Conservation (phyloP, 1,140 invertebrate species). For the Brachionus asplanchnoidis region DNA sequence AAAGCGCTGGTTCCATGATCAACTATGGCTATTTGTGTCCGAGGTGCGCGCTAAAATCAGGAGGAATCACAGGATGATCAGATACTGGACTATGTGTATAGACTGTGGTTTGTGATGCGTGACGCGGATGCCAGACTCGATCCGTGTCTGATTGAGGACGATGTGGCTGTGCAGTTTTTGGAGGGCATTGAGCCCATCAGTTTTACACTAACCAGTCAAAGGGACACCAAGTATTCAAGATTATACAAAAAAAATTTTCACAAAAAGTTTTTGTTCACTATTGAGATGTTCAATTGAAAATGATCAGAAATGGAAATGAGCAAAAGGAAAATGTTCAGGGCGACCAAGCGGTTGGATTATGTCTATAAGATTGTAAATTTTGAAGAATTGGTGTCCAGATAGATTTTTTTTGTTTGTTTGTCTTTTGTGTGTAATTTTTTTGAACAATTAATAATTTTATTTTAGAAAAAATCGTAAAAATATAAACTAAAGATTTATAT, state of each 20-base stretch:
- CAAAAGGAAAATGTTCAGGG: too few relatives aligned
- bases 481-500: too few relatives aligned
- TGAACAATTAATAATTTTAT: neutral
- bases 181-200: neutral
- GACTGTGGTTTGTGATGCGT: neutral
- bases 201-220: conserved; percentile 1
- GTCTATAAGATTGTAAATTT: neutral
- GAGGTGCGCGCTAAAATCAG: neutral
- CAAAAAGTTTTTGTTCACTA: conserved; percentile 3
- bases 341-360: neutral
- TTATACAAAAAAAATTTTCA: neutral
- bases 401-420: neutral
- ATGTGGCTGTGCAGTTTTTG: neutral
- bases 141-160: neutral
- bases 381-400: neutral
- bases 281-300: neutral
- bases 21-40: neutral
- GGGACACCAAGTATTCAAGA: neutral
- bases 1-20: neutral
- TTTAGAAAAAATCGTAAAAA: too few relatives aligned
- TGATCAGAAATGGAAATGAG: neutral
- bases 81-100: neutral
- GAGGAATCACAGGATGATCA: neutral
- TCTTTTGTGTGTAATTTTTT: neutral
- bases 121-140: neutral